Base-by-base conservation (phyloP, 2,888 invertebrate species). In the Alitta virens region DNA sequence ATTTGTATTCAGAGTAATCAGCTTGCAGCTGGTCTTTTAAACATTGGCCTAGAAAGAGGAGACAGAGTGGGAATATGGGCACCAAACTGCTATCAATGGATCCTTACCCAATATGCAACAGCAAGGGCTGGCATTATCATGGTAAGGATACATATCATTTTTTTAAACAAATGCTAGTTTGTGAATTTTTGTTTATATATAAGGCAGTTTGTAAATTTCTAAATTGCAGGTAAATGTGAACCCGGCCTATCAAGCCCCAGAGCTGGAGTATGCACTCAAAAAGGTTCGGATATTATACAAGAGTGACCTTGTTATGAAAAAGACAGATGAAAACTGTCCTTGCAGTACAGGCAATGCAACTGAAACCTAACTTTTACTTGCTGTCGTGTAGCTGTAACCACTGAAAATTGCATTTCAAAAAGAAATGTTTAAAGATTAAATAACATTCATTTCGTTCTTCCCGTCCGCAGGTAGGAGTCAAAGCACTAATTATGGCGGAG, bases 41-140 rank as follows among this genome's bases (percentile, higher is more conserved):
- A 86, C 43, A 72, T 91, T 25, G 92, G 92, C 0, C 74, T 92
- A 21, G 77, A 86, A 60, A 85, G 82, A 27, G 91, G 91, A 0
- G 92, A 94, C 75, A 82, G 89, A 9, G 75, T 94, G 2, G 92
- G 89, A 0, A 84, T 94, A 24, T 92, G 91, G 90, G 87, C 89
- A 0, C 91, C 91, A 0, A 94, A 92, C 81, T 84, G 85, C 40
- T 78, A 86, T 51, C 89, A 91, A 75, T 94, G 93, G 93, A 86
- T 89, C 64, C 72, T 91, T 0, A 71, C 87, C 0, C 87, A 89
- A 77, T 82, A 89, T 76, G 92, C 89, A 0, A 87, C 88, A 0
- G 87, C 89, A 0, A 86, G 90, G 67, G 86, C 87, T 1, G 93
- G 92, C 0, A 81, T 91, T 1, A 84, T 90, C 27, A 82, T 90